Evolutionary conservation across 2,888 invertebrate genomes (phyloP).

Genomic region (Tineola bisselliella): DNA sequence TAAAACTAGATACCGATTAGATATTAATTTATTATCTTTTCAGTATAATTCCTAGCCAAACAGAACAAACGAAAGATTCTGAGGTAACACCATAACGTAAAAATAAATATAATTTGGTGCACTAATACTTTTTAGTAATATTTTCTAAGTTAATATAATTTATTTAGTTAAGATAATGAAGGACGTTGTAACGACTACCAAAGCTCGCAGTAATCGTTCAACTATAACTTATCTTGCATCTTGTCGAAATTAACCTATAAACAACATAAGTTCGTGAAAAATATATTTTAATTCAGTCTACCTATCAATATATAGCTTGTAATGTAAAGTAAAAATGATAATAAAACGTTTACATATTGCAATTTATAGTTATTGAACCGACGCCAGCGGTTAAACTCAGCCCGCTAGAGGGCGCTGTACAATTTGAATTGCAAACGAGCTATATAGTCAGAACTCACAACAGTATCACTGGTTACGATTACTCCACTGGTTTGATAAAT

Average conservation of each 20-base stretch:
- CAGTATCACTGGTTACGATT: not conserved
- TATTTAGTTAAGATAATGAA: not conserved
- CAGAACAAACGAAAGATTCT: not conserved
- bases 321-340: no score
- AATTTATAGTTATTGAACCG: no score
- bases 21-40: no score
- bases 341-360: no score
- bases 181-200: not conserved
- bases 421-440: no score
- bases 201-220: not conserved
- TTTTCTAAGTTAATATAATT: conserved; percentile 9
- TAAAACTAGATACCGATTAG: not conserved
- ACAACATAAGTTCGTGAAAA: not conserved
- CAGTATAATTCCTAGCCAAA: no score
- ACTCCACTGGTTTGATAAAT: no score
- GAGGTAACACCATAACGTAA: conserved; percentile 7
- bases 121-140: conserved; percentile 51
- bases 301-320: no score
- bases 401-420: no score
- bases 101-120: conserved; percentile 38
- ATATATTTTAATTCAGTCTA: no score
- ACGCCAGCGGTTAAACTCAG: no score
- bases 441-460: not conserved
- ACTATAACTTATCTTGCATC: not conserved
- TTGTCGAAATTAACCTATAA: not conserved